phyloP scores from a whole-genome alignment of 2,888 invertebrate species.

The Melinopterus prodromus region DNA sequence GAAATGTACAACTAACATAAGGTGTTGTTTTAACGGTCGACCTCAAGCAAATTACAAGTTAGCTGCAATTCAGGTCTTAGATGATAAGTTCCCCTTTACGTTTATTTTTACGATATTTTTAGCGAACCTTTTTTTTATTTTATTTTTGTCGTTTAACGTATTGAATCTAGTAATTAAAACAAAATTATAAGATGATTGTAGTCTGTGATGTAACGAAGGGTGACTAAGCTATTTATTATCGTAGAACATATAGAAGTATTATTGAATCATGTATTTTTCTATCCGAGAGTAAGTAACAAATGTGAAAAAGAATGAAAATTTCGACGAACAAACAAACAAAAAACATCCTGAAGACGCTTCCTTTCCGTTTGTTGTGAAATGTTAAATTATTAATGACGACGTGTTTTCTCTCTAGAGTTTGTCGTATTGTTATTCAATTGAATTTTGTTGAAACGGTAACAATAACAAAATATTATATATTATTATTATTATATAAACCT shows the following conservation, averaged over 20 bases:
- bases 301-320: slow-evolving; percentile 32
- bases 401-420: slow-evolving; percentile 35
- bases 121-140: slow-evolving; percentile 37
- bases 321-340: neutral
- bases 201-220: slow-evolving; percentile 62
- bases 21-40: neutral
- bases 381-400: slow-evolving; percentile 35
- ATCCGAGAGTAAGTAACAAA: slow-evolving; percentile 42
- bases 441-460: slow-evolving; percentile 33
- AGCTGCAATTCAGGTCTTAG: slow-evolving; percentile 19
- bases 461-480: slow-evolving; percentile 49
- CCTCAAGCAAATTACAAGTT: neutral
- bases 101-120: slow-evolving; percentile 35
- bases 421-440: slow-evolving; percentile 35
- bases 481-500: slow-evolving; percentile 50
- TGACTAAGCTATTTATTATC: slow-evolving; percentile 61
- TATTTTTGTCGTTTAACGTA: slow-evolving; percentile 37
- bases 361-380: slow-evolving; percentile 48
- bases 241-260: slow-evolving; percentile 55
- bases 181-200: slow-evolving; percentile 52
- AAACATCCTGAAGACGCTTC: slow-evolving; percentile 49
- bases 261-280: slow-evolving; percentile 58
- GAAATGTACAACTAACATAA: neutral
- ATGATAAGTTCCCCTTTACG: slow-evolving; percentile 16
- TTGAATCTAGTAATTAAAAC: slow-evolving; percentile 33